Evolutionary conservation across 2,797 vertebrate genomes (phyloP), one percentile per base, ranked within the genome.

Genomic region (Columba guinea): DNA sequence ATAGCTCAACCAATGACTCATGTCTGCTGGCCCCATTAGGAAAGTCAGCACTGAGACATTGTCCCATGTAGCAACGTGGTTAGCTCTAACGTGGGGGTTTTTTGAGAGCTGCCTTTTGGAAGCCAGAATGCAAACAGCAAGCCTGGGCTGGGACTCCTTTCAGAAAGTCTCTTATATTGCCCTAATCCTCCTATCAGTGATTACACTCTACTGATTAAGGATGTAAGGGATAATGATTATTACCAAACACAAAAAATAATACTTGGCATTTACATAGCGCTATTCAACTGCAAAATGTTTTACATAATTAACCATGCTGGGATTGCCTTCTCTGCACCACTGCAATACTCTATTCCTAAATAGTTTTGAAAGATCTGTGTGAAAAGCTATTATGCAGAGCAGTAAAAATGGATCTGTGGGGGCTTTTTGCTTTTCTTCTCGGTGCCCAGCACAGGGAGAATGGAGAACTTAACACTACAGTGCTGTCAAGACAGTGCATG

Each of bases 221-320:
- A 90, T 84, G 52, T 70, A 86, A 95, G 44, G 77, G 74, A 81
- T 81, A 96, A 95, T 3, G 32, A 94, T 94, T 94, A 95, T 94
- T 91, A 71, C 35, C 32, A 28, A 89, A 77, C 74, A 84, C 77
- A 89, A 69, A 64, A 68, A 84, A 5, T 19, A 34, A 71, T 58
- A 68, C 69, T 26, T 81, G 91, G 70, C 83, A 93, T 88, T 94
- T 91, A 79, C 67, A 90, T 27, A 70, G 56, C 3, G 9, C 91
- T 91, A 60, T 89, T 94, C 70, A 94, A 60, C 80, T 89, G 74
- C 85, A 63, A 88, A 93, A 59, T 79, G 64, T 55, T 96, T 93
- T 91, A 84, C 89, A 91, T 94, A 95, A 97, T 96, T 94, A 95
- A 70, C 91, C 77, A 58, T 88, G 58, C 87, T 91, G 85, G 90